Base-by-base conservation (phyloP, 2,797 vertebrate genomes). In the Enteromius unitaeniatus region DNA sequence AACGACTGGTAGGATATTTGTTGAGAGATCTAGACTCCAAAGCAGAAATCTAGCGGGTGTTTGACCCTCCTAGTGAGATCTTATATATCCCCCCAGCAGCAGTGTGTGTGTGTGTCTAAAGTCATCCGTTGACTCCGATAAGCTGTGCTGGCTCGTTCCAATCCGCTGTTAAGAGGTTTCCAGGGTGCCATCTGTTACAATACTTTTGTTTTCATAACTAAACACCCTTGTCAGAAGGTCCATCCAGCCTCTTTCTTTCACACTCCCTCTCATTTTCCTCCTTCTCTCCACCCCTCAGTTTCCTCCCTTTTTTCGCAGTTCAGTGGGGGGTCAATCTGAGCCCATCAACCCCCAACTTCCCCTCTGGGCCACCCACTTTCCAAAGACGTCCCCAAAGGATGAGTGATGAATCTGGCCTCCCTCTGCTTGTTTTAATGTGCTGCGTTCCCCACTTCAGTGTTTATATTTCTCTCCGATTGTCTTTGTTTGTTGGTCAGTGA, bases 161-260 rank as follows among this genome's bases (percentile, higher is more conserved):
- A 86, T 79, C 83, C 79, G 65, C 88, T 55, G 81, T 89, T 88
- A 81, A 82, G 79, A 82, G 84, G 93, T 95, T 93, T 94, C 93
- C 91, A 93, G 91, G 91, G 93, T 94, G 91, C 91, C 90, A 91
- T 92, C 93, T 94, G 93, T 91, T 93, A 82, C 90, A 91, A 89
- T 89, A 91, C 92, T 92, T 89, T 90, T 94, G 92, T 94, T 94
- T 93, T 92, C 86, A 93, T 93, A 93, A 94, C 89, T 90, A 83
- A 87, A 83, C 34, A 70, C 72, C 51, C 77, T 78, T 65, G 47
- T 82, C 58, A 73, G 62, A 81, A 74, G 58, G 62, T 55, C 73
- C 76, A 68, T 84, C 75, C 49, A 70, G 49, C 8, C 40, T 34
- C 19, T 83, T 78, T 64, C 37, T 62, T 82, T 68, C 81, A 76